A percentile compares a stretch with the other conserved stretches of the same genome.
Conservation (phyloP, 2,797 vertebrate species). For the Xerus rutilus region DNA sequence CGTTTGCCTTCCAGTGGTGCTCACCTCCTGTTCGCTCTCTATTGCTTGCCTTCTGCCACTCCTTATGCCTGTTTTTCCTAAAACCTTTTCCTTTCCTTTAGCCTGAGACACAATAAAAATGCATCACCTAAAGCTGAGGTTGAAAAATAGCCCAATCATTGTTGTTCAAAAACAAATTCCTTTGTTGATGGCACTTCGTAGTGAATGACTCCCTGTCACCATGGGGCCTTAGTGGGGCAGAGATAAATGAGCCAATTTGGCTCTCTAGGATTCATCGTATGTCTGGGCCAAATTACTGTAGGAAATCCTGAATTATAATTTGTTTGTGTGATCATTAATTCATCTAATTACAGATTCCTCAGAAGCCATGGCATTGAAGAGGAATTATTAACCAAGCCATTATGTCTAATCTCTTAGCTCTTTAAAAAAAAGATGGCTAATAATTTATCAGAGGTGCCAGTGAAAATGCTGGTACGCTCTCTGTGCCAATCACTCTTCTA, state of each 20-base stretch:
- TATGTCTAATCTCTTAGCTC: constrained; percentile 52
- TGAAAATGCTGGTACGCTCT: not conserved
- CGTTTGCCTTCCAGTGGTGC: not conserved
- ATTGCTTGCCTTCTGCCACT: not conserved
- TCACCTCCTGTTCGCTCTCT: not conserved
- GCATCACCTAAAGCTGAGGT: constrained; percentile 29
- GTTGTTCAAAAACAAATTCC: constrained; percentile 51
- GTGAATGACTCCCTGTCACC: constrained; percentile 33
- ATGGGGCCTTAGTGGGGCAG: not conserved
- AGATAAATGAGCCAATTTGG: constrained; percentile 75
- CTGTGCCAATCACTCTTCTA: not conserved
- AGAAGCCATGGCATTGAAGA: not conserved
- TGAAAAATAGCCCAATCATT: constrained; percentile 69
- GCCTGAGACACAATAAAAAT: constrained; percentile 60
- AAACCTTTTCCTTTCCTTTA: not conserved
- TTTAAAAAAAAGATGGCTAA: constrained; percentile 28
- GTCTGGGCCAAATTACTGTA: constrained; percentile 71
- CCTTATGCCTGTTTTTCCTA: no score
- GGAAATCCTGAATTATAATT: constrained; percentile 78
- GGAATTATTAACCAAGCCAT: constrained; percentile 54
- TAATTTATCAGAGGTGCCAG: constrained; percentile 17
- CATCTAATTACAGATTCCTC: constrained; percentile 66
- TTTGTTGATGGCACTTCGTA: not conserved
- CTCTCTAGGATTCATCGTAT: constrained; percentile 55
- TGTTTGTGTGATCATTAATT: constrained; percentile 77